Evolutionary conservation across 2,113 vertebrate genomes (phyloP), one percentile per base, ranked within the genome.

Genomic region (Bos indicus): DNA sequence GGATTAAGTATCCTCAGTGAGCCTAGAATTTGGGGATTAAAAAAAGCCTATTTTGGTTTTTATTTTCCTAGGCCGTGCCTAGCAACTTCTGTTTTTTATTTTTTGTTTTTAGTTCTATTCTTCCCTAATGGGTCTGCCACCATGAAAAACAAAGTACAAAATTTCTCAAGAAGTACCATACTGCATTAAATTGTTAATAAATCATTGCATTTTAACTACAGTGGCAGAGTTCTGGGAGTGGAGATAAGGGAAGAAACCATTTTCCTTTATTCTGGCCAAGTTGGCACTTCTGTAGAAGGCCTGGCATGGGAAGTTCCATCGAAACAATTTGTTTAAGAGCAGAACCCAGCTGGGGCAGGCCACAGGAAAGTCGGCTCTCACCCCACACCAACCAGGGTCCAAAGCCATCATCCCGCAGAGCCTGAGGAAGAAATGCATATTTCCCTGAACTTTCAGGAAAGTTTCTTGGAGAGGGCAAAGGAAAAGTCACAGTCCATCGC

Each of bases 231-330:
- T 92, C 95, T 98, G 95, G 90, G 60, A 90, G 67, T 91, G 33
- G 78, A 97, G 96, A 98, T 98, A 97, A 98, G 97, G 93, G 90
- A 78, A 97, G 89, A 95, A 97, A 91, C 92, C 81, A 96, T 96
- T 97, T 98, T 97, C 92, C 92, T 95, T 97, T 94, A 74, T 88
- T 80, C 67, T 2, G 88, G 97, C 94, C 95, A 97, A 97, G 67
- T 83, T 98, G 97, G 92, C 91, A 97, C 91, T 97, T 97, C 60
- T 81, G 80, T 92, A 81, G 90, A 97, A 97, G 88, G 64, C 83
- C 91, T 86, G 86, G 88, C 59, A 95, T 96, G 59, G 26, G 94
- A 96, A 90, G 85, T 97, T 90, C 81, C 93, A 94, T 62, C 96
- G 90, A 94, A 97, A 97, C 95, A 64, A 51, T 82, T 95, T 90